phyloP scores from a whole-genome alignment of 2,113 vertebrate genomes.

The Acrocephalus kingi region DNA sequence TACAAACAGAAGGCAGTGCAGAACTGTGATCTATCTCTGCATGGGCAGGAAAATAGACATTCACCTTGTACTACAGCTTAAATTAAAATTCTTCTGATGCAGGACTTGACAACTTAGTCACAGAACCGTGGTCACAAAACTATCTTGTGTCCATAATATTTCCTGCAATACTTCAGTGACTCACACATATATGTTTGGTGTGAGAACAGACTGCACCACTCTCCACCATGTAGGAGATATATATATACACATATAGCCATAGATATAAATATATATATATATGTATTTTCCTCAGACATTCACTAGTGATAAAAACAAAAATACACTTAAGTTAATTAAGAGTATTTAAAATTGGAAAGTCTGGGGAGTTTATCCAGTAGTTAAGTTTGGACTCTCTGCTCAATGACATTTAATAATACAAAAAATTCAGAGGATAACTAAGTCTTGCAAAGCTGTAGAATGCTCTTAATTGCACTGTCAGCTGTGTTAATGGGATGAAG shows the following conservation, averaged over 20 bases:
- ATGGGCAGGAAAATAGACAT: neutral
- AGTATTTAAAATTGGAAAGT: neutral
- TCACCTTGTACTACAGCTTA: neutral
- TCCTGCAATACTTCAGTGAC: neutral
- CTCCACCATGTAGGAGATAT: neutral
- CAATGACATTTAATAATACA: neutral
- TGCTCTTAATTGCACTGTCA: neutral
- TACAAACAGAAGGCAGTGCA: neutral
- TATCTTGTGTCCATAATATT: neutral
- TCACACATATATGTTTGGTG: neutral
- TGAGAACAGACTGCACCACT: neutral
- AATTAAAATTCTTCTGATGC: neutral
- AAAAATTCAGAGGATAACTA: neutral
- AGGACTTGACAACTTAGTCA: neutral
- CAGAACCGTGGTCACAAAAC: neutral
- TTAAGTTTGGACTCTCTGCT: neutral
- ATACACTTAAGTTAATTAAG: neutral
- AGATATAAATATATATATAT: neutral
- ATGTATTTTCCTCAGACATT: neutral
- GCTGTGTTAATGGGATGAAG: slow-evolving; percentile 23
- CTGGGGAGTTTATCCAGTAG: neutral
- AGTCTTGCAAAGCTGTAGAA: neutral
- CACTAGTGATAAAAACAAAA: neutral
- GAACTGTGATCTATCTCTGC: neutral
- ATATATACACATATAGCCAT: neutral